A percentile compares a stretch with the other conserved stretches of the same genome.
Conservation (phyloP, 2,888 invertebrate species). For the Mimachlamys varia region DNA sequence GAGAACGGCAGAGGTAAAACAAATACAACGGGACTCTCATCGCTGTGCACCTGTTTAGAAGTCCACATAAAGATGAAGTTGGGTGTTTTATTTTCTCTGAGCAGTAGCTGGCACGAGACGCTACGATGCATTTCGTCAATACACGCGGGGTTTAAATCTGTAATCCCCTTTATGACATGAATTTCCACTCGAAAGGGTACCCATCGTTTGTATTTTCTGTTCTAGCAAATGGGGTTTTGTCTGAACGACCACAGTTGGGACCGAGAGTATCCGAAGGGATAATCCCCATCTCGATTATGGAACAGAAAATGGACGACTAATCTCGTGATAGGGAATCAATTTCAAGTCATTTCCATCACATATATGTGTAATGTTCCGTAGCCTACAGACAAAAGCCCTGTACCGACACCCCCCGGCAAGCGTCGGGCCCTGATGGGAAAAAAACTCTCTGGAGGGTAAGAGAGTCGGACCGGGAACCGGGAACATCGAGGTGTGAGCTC, state of each 20-base stretch:
- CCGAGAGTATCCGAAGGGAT: constrained; percentile 8
- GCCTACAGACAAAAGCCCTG: constrained; percentile 3
- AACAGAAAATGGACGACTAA: constrained; percentile 15
- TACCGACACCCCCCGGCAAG: not conserved
- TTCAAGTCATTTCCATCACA: not conserved
- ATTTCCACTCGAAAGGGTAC: constrained; percentile 50
- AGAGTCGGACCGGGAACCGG: not conserved
- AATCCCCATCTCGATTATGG: constrained; percentile 21
- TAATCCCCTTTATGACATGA: constrained; percentile 53
- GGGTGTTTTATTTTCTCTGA: constrained; percentile 36
- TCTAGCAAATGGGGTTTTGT: constrained; percentile 19
- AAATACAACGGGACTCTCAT: not conserved
- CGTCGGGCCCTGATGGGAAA: not conserved
- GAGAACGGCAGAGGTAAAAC: constrained; percentile 17
- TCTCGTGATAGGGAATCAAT: constrained; percentile 9
- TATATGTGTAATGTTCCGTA: constrained; percentile 29
- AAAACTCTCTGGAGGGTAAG: constrained; percentile 13
- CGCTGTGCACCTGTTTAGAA: constrained; percentile 15
- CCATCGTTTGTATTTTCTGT: constrained; percentile 13
- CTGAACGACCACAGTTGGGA: constrained; percentile 1
- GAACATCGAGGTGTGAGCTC: not conserved
- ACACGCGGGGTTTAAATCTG: constrained; percentile 40
- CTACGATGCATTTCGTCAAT: constrained; percentile 45
- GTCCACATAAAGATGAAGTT: constrained; percentile 3
- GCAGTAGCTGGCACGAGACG: constrained; percentile 48